Conservation (phyloP, 2,113 vertebrate species). For the Xyrauchen texanus region DNA sequence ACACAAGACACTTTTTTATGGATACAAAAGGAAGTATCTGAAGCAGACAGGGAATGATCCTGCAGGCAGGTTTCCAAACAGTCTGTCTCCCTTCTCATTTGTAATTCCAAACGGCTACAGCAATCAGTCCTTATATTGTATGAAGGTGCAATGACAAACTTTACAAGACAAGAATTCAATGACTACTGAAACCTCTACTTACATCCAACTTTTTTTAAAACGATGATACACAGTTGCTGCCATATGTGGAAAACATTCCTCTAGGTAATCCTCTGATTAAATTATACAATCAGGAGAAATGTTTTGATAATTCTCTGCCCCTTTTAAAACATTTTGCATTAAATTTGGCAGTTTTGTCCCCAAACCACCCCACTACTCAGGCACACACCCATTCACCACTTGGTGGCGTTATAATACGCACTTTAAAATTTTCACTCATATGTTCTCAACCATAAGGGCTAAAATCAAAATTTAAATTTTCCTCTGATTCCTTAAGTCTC, state of each 20-base stretch:
- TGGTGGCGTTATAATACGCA: too few species aligned
- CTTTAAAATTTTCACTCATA: too few species aligned
- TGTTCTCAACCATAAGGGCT: too few species aligned
- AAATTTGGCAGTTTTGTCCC: not conserved
- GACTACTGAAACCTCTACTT: not conserved
- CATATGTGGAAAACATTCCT: not conserved
- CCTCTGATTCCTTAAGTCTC: too few species aligned
- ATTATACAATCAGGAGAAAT: conserved; percentile 19
- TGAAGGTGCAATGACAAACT: not conserved
- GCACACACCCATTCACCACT: too few species aligned
- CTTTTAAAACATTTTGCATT: not conserved
- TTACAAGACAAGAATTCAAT: not conserved
- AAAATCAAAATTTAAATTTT: too few species aligned
- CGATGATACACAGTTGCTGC: not conserved
- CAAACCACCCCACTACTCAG: too few species aligned
- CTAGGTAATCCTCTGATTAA: not conserved
- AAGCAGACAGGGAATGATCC: conserved; percentile 17
- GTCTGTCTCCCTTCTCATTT: conserved; percentile 9
- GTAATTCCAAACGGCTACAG: conserved; percentile 1
- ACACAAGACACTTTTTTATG: not conserved
- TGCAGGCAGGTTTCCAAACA: conserved; percentile 5
- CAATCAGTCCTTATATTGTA: not conserved
- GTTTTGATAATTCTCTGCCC: not conserved
- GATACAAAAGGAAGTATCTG: conserved; percentile 1
- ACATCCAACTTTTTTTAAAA: too few species aligned